Evolutionary conservation across 1,140 invertebrate species (phyloP), one percentile per base, ranked within the genome.

Genomic region (Drosophila lini): DNA sequence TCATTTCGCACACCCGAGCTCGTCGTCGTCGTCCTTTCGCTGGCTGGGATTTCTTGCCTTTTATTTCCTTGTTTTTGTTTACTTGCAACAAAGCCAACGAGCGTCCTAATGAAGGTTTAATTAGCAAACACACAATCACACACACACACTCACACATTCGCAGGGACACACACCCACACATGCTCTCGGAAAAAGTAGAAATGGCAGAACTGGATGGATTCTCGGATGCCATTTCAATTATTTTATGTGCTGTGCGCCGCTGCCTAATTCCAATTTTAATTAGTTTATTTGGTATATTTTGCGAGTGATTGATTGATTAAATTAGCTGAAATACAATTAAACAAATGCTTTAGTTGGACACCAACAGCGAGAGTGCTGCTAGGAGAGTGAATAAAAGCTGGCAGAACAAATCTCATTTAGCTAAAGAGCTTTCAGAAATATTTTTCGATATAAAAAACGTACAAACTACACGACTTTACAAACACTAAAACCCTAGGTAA

Each of bases 231-330:
- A 62, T 74, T 84, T 85, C 79, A 77, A 74, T 69, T 82, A 80
- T 74, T 64, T 50, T 60, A 38, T 73, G 52, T 10, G 15, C 48
- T 73, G n/a, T 73, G 71, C 31, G 50, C 55, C 60, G n/a, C 16
- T 36, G 50, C 73, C 83, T 89, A 88, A 88, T 80, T 84, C 84
- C 84, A 68, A 70, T 89, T 88, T 88, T 88, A 88, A 88, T 88
- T 89, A 69, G 77, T 89, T 83, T 80, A 89, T 88, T 84, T 82
- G 45, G 74, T 63, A 84, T 64, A 80, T 78, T 61, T 78, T 69
- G 64, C 56, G 59, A 62, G 70, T 77, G 80, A 84, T 89, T 89
- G 83, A 89, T 81, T 77, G 75, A 78, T 74, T 81, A 52, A 77
- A 81, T 85, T 89, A 55, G 59, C 77, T 68, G 71, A 77, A 68